These are phyloP conservation scores for Serranus cabrilla DNA, from an alignment of 2,797 vertebrate genomes.

Conservation along the genomic window DNA sequence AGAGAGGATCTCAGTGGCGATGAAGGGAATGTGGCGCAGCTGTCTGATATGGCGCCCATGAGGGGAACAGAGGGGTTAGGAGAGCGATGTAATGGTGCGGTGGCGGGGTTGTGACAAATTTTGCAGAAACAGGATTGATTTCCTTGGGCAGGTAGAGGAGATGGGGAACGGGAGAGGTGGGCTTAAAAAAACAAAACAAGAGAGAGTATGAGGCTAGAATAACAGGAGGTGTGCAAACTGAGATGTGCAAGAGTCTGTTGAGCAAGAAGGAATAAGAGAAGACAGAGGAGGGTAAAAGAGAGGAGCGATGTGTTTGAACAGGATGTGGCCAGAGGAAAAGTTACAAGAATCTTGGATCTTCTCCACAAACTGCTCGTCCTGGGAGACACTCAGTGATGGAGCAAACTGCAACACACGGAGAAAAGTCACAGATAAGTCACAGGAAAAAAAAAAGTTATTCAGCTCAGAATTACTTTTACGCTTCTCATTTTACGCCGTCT, in stretches of 20 bases:
- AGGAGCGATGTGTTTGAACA: slow-evolving; percentile 51
- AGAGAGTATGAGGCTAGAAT: slow-evolving; percentile 39
- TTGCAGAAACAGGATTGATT: slow-evolving; percentile 31
- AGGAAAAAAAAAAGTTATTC: too few relatives aligned
- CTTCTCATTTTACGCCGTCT: slow-evolving; percentile 38
- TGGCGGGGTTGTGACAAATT: slow-evolving; percentile 3
- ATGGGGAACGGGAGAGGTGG: neutral
- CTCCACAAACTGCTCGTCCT: slow-evolving; percentile 54
- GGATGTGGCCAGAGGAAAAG: slow-evolving; percentile 51
- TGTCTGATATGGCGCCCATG: slow-evolving; percentile 85
- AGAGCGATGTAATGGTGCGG: slow-evolving; percentile 22
- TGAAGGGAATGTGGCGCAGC: slow-evolving; percentile 72
- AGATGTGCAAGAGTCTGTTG: slow-evolving; percentile 42
- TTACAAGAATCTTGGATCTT: slow-evolving; percentile 55
- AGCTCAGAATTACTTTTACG: too few relatives aligned
- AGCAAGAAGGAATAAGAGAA: slow-evolving; percentile 48
- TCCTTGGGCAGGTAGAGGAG: slow-evolving; percentile 48
- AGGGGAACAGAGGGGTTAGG: slow-evolving; percentile 73
- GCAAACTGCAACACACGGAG: slow-evolving; percentile 67
- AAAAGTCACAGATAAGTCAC: slow-evolving; percentile 20
- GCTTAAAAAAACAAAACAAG: neutral
- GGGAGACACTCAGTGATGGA: slow-evolving; percentile 47
- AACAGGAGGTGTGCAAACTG: slow-evolving; percentile 25
- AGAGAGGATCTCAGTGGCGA: slow-evolving; percentile 64
- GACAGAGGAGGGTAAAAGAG: slow-evolving; percentile 25